Conservation (phyloP, 37 sponge, comb jelly and placozoan genomes). For the Spongilla lacustris region DNA sequence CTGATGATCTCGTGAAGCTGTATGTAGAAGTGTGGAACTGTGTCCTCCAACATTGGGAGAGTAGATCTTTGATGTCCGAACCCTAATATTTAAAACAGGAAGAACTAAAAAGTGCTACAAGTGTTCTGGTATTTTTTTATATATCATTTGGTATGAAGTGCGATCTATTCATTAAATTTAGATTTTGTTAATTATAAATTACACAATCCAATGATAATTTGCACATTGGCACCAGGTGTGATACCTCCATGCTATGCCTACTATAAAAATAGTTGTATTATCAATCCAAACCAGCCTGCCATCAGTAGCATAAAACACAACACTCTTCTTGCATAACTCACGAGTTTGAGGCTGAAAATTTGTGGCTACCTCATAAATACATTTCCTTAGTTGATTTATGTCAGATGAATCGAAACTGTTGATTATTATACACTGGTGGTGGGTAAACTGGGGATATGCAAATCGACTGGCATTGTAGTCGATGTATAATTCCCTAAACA, state of each 20-base stretch:
- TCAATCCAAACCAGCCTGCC: too few species aligned
- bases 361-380: constrained; percentile 60
- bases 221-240: too few species aligned
- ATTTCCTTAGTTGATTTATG: constrained; percentile 55
- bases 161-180: too few species aligned
- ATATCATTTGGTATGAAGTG: too few species aligned
- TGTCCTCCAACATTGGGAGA: constrained; percentile 53
- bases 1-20: constrained; percentile 61
- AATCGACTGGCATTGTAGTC: not conserved
- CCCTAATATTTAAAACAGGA: constrained; percentile 3
- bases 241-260: too few species aligned
- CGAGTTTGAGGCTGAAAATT: constrained; percentile 41
- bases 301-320: too few species aligned
- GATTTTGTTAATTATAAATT: too few species aligned
- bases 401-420: constrained; percentile 30
- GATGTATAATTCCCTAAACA: constrained; percentile 56
- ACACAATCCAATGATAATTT: too few species aligned
- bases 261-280: too few species aligned
- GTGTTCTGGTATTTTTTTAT: too few species aligned
- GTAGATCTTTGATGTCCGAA: not conserved
- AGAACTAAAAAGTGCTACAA: too few species aligned
- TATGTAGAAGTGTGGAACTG: constrained; percentile 72
- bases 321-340: not conserved
- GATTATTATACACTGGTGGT: constrained; percentile 29
- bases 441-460: constrained; percentile 28